These are phyloP conservation scores for Aplodontia rufa DNA, from an alignment of 2,113 vertebrate species.

Conservation along the genomic window DNA sequence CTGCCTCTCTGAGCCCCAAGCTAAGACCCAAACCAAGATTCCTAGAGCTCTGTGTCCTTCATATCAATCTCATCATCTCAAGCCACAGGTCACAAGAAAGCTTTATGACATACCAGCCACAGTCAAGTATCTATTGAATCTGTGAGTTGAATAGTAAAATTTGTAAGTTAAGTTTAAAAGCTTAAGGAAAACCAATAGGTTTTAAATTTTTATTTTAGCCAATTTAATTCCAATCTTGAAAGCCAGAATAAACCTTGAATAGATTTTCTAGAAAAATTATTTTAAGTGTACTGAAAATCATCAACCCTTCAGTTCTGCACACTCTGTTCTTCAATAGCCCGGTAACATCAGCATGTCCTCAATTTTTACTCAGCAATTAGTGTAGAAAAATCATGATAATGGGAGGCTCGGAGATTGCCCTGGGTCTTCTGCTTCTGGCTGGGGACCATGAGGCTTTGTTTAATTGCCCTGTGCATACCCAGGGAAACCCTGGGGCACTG, in stretches of 20 bases:
- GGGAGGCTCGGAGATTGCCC: background rate
- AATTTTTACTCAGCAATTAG: background rate
- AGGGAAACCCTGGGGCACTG: background rate
- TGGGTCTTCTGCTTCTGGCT: background rate
- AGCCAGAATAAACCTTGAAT: constrained; percentile 27
- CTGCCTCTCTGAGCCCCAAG: background rate
- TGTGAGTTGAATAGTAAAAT: background rate
- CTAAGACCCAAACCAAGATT: background rate
- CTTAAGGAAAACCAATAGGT: background rate
- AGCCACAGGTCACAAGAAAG: background rate
- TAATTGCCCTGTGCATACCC: background rate
- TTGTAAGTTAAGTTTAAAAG: background rate
- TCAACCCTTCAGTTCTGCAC: background rate
- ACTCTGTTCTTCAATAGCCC: background rate
- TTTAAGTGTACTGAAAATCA: background rate
- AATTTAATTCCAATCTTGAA: background rate
- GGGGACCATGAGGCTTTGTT: background rate
- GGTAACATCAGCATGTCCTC: background rate
- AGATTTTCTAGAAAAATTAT: background rate
- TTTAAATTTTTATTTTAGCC: background rate
- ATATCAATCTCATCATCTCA: background rate
- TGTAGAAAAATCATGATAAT: background rate
- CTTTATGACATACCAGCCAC: background rate
- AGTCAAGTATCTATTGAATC: background rate
- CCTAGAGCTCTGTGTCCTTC: background rate